These are phyloP conservation scores for Isurus oxyrinchus DNA, from an alignment of 2,113 vertebrate genomes.

Conservation along the genomic window DNA sequence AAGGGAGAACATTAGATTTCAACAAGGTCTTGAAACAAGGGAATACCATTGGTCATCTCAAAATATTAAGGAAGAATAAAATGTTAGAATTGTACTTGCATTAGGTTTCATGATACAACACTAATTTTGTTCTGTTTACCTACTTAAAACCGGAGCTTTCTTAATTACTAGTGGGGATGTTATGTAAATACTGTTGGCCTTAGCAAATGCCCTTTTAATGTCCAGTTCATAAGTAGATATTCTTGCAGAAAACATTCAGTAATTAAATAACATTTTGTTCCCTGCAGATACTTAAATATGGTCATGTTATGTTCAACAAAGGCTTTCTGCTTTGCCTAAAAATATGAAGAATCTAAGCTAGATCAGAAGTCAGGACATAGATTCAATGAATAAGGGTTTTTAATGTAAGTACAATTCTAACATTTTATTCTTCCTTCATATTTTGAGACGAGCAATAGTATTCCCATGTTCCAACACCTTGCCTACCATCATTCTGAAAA, in stretches of 20 bases:
- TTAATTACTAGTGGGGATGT: constrained; percentile 5
- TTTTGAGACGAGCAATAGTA: neutral
- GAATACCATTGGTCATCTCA: neutral
- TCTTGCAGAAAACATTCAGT: neutral
- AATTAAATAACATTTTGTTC: constrained; percentile 6
- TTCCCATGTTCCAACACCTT: neutral
- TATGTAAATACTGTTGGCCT: neutral
- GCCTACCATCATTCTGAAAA: neutral
- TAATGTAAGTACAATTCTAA: neutral
- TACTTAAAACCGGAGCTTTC: neutral
- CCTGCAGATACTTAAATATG: neutral
- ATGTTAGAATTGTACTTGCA: neutral
- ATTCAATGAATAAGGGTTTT: neutral
- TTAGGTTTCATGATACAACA: neutral
- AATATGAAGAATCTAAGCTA: neutral
- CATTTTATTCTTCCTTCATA: neutral
- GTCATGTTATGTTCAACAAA: neutral
- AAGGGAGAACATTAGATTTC: neutral
- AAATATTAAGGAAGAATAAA: neutral
- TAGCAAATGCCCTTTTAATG: neutral
- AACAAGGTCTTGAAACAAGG: neutral
- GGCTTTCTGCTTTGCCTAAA: neutral
- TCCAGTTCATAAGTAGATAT: neutral
- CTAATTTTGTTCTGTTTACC: neutral
- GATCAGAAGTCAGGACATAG: neutral